A percentile compares a stretch with the other conserved stretches of the same genome.
These are phyloP conservation scores for Ophioninae sp. DNA, from an alignment of 2,888 invertebrate species.

Conservation along the genomic window DNA sequence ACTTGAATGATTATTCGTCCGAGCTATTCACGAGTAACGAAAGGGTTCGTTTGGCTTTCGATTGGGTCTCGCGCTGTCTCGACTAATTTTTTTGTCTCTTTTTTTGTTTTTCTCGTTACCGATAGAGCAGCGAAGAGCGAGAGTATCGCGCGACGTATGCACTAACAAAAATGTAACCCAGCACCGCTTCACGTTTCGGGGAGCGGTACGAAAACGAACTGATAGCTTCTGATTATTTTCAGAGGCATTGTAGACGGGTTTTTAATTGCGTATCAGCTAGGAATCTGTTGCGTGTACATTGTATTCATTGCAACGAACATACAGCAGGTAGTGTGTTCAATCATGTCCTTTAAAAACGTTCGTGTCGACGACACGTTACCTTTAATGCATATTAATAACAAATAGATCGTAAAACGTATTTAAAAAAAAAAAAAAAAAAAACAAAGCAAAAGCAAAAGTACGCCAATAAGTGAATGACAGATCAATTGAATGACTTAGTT, in stretches of 20 bases:
- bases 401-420: no score
- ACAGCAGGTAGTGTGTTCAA: constrained; percentile 81
- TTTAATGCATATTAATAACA: constrained; percentile 3
- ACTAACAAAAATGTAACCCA: background rate
- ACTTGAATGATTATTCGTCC: no score
- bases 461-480: background rate
- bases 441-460: background rate
- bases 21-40: no score
- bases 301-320: constrained; percentile 89
- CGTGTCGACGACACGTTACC: constrained; percentile 32
- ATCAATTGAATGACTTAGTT: constrained; percentile 5
- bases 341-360: constrained; percentile 39
- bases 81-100: background rate
- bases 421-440: constrained; percentile 2
- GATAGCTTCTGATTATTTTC: constrained; percentile 71
- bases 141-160: background rate
- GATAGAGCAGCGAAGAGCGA: background rate
- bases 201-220: constrained; percentile 15
- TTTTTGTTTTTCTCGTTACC: background rate
- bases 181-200: background rate
- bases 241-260: constrained; percentile 85
- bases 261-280: constrained; percentile 91
- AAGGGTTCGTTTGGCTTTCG: background rate
- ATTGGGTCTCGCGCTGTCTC: background rate
- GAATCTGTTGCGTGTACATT: constrained; percentile 94